Evolutionary conservation across 2,888 invertebrate genomes (phyloP).

Genomic region (Phaonia tiefii): DNA sequence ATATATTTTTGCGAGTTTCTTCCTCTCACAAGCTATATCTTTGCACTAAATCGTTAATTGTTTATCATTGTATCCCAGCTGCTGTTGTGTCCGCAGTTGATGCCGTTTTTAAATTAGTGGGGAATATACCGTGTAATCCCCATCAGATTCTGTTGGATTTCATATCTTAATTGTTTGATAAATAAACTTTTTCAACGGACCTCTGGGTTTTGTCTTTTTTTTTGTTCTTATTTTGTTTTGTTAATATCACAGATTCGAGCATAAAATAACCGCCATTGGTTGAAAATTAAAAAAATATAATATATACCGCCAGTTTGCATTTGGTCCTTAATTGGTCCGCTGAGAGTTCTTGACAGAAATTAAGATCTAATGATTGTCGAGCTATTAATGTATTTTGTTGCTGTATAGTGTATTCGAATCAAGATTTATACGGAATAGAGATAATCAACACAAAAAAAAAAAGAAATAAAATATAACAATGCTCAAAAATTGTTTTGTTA

Average conservation of each 20-base stretch:
- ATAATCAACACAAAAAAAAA: no score
- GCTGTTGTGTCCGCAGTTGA: conserved; percentile 13
- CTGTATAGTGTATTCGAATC: no score
- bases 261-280: background rate
- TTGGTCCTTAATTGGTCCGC: conserved; percentile 2
- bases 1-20: background rate
- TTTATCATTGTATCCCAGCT: conserved; percentile 14
- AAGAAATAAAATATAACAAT: no score
- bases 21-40: background rate
- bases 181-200: conserved; percentile 32
- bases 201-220: background rate
- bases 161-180: conserved; percentile 32
- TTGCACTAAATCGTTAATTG: conserved; percentile 10
- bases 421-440: no score
- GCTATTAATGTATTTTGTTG: conserved; percentile 6
- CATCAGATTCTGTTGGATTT: background rate
- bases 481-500: no score
- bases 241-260: background rate
- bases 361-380: conserved; percentile 6
- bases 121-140: background rate
- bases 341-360: background rate
- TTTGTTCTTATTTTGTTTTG: background rate
- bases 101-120: background rate
- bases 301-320: background rate
- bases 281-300: conserved; percentile 12